Evolutionary conservation across 2,888 invertebrate genomes (phyloP), one percentile per base, ranked within the genome.

Genomic region (Zaprionus bogoriensis): DNA sequence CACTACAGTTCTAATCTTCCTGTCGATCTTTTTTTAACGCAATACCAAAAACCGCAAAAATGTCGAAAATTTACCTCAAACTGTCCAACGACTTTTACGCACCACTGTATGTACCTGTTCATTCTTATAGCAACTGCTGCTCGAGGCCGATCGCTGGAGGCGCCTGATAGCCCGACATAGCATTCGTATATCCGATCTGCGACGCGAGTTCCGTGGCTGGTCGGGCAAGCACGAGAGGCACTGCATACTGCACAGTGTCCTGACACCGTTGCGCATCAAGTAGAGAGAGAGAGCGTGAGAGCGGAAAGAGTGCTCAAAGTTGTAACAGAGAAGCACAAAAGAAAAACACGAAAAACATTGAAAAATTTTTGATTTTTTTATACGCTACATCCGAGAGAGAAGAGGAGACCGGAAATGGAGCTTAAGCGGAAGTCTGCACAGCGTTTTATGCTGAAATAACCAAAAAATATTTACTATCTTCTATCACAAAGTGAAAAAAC

Each of bases 191-290:
- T 83, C 87, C 46, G 67, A 73, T 71, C 62, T 73, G 62, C 42
- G 75, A 42, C 88, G 89, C 32, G 89, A 90, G 67, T 90, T 90
- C 77, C 87, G 88, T 66, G 90, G 90, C 67, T 91, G 90, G 91
- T 89, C 84, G 74, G 91, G 90, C 62, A 89, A 90, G 61, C 90
- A 91, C 61, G 89, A 90, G 77, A 82, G 89, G 22, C 89, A 89
- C 70, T 91, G 90, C 67, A 89, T 91, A 66, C 84, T 90, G 58
- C 90, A 90, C 75, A 90, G 89, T 83, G 89, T 90, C 45, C 82
- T 90, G 20, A 81, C 81, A 46, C 88, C 88, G 45, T 68, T 89
- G 70, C 87, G 89, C 77, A 87, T 89, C 67, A 87, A 88, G 62
- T 88, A 80, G 52, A 30, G 36, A 25, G 50, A 57, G 25, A 44